Base-by-base conservation (phyloP, 2,113 vertebrate genomes). In the Callithrix jacchus region DNA sequence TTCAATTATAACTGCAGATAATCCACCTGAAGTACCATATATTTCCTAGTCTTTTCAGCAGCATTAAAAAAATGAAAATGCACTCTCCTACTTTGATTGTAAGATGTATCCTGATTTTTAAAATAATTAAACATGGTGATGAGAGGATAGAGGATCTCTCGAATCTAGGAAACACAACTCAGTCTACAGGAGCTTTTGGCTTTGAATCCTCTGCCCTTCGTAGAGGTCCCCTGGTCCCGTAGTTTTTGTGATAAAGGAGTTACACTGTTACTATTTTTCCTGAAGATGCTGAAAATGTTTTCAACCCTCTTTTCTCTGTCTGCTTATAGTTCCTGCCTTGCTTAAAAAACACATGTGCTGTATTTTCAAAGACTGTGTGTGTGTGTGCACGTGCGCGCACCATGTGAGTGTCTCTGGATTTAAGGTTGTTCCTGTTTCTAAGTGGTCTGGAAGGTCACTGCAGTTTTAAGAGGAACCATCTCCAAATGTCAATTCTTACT, bases 351-450 rank as follows among this genome's bases (percentile, higher is more conserved):
- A 64, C 74, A 52, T 30, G 21, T 8, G 14, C 42, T 94, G 1
- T 74, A 45, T 42, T 89, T 91, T 42, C 35, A 80, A 94, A 96
- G 74, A 58, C 3, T 47, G 35, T 21, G 71, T 32, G 4, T 5
- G 58, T 0, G 5, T 0, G 11, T 0, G 1, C 0, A 4, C 1
- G 49, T 8, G 3, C 12, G 64, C 52, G 42, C 16, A 17, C 52
- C 16, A 37, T 14, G 27, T 35, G 32, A 30, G 45, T 97, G 76
- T 68, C 77, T 54, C 95, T 84, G 97, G 96, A 97, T 88, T 94
- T 49, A 20, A 96, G 58, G 96, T 90, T 88, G 68, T 93, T 91
- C 45, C 93, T 95, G 82, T 84, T 76, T 47, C 76, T 94, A 77
- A 94, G 61, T 71, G 88, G 56, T 30, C 88, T 52, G 77, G 68